Conservation (phyloP, 2,797 vertebrate species). For the Poeciliopsis turneri region DNA sequence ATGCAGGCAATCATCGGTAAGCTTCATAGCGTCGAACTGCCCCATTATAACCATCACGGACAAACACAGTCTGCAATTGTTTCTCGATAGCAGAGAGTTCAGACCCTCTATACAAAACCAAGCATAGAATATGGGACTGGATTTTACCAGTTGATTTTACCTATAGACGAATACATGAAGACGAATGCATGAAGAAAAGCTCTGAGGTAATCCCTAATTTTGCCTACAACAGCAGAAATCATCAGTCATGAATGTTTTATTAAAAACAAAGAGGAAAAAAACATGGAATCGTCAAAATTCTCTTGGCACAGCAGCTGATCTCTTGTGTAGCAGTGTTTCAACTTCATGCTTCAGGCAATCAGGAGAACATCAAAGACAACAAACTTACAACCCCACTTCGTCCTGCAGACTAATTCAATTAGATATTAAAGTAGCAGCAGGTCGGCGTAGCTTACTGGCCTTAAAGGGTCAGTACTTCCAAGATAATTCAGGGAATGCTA, state of each 20-base stretch:
- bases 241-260: slow-evolving; percentile 58
- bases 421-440: slow-evolving; percentile 1
- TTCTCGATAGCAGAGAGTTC: too few relatives aligned
- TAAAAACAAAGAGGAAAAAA: slow-evolving; percentile 21
- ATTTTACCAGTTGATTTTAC: too few relatives aligned
- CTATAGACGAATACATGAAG: slow-evolving; percentile 65
- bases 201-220: slow-evolving; percentile 88
- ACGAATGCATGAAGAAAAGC: slow-evolving; percentile 87
- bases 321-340: slow-evolving; percentile 90
- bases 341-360: slow-evolving; percentile 78
- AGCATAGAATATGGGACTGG: too few relatives aligned
- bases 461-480: slow-evolving; percentile 7
- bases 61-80: too few relatives aligned
- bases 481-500: slow-evolving; percentile 20
- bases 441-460: background rate
- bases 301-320: slow-evolving; percentile 61
- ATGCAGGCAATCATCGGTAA: too few relatives aligned
- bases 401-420: slow-evolving; percentile 7
- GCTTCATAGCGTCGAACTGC: too few relatives aligned
- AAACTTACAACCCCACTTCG: slow-evolving; percentile 11
- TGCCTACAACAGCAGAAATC: slow-evolving; percentile 79
- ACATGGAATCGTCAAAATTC: slow-evolving; percentile 33
- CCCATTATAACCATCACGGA: too few relatives aligned
- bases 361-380: slow-evolving; percentile 42
- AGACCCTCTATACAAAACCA: too few relatives aligned